Percentiles rank a stretch among this genome's conserved stretches.
These are phyloP conservation scores for Clostera curtula DNA, from an alignment of 2,888 invertebrate genomes.

Conservation along the genomic window DNA sequence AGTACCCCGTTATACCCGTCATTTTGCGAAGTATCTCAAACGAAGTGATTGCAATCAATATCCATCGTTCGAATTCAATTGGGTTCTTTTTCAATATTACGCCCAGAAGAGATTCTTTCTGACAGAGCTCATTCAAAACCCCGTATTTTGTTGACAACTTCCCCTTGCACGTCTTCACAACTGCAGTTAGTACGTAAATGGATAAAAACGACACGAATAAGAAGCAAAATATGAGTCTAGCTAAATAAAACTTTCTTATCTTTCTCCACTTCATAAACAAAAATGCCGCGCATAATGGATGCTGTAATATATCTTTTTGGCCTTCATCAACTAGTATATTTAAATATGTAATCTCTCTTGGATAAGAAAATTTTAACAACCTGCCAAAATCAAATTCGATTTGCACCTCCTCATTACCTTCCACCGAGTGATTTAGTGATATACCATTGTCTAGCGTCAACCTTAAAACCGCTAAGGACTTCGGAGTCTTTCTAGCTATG, in stretches of 20 bases:
- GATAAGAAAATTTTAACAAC: slow-evolving; percentile 86
- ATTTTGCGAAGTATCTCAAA: slow-evolving; percentile 86
- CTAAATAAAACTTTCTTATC: slow-evolving; percentile 90
- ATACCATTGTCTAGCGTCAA: slow-evolving; percentile 87
- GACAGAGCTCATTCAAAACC: slow-evolving; percentile 82
- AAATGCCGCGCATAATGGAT: slow-evolving; percentile 91
- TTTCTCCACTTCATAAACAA: slow-evolving; percentile 93
- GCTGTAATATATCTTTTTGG: slow-evolving; percentile 89
- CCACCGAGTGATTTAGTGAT: slow-evolving; percentile 81
- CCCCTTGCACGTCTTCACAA: slow-evolving; percentile 81
- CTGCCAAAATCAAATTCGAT: slow-evolving; percentile 87
- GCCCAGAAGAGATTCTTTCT: slow-evolving; percentile 82
- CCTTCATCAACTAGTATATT: slow-evolving; percentile 92
- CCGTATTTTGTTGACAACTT: slow-evolving; percentile 59
- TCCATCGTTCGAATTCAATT: slow-evolving; percentile 87
- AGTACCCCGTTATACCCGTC: slow-evolving; percentile 87
- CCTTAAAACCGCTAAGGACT: slow-evolving; percentile 85
- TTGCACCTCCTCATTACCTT: slow-evolving; percentile 86
- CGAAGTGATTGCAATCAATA: slow-evolving; percentile 82
- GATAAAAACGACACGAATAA: slow-evolving; percentile 87
- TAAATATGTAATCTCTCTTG: slow-evolving; percentile 88
- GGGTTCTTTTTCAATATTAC: slow-evolving; percentile 83
- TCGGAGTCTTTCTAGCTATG: slow-evolving; percentile 89
- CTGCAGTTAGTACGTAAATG: slow-evolving; percentile 84
- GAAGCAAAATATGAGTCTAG: slow-evolving; percentile 85